A percentile compares a stretch with the other conserved stretches of the same genome.
phyloP scores from a whole-genome alignment of 2,888 invertebrate species.

The Leucophenga montana region DNA sequence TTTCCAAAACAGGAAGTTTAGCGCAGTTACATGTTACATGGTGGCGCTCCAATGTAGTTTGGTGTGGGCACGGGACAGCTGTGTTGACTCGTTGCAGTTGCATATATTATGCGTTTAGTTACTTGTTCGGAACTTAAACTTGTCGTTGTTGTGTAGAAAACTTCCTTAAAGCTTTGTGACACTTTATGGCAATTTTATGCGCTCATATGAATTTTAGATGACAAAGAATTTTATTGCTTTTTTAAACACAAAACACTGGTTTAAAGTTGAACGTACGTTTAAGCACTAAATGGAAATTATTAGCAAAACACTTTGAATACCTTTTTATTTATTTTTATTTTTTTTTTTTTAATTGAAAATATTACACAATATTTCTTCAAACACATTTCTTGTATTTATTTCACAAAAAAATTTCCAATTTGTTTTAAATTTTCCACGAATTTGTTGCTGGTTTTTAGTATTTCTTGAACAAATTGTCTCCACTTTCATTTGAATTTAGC shows the following conservation, averaged over 20 bases:
- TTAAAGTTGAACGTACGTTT: constrained; percentile 42
- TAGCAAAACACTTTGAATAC: background rate
- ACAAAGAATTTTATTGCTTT: constrained; percentile 1
- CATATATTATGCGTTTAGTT: constrained; percentile 13
- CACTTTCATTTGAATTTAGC: constrained; percentile 31
- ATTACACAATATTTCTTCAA: constrained; percentile 4
- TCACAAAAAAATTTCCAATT: constrained; percentile 19
- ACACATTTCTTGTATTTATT: no score
- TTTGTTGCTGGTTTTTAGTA: constrained; percentile 20
- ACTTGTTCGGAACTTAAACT: no score
- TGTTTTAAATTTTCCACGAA: constrained; percentile 27
- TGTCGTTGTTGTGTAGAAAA: background rate
- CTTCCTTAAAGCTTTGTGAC: constrained; percentile 13
- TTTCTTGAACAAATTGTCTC: background rate
- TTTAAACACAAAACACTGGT: background rate
- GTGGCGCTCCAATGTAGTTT: no score
- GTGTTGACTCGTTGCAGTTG: background rate
- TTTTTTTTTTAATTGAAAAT: constrained; percentile 7
- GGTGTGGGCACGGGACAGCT: no score
- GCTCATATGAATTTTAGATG: constrained; percentile 26
- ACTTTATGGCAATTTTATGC: constrained; percentile 23
- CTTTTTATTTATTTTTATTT: background rate
- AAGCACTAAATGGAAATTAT: no score
- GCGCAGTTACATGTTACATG: background rate
- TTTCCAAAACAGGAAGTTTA: background rate